Base-by-base conservation (phyloP, 2,113 vertebrate genomes). In the Gambusia holbrooki region DNA sequence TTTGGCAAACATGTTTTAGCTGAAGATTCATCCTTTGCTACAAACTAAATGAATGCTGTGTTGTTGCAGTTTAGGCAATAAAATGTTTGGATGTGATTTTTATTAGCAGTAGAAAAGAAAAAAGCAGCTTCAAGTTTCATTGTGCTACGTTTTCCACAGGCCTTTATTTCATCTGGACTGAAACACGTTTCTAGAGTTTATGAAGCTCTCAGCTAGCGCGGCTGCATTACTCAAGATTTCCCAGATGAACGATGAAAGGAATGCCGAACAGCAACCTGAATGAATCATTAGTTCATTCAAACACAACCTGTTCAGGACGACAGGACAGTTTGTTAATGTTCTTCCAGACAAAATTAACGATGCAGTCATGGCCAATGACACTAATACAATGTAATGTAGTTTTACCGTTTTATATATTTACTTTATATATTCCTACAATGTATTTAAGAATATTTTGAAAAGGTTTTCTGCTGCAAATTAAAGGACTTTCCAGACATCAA, bases 191-290 rank as follows among this genome's bases (percentile, higher is more conserved):
- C 15, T 35, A 5, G 32, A 28, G 22, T 19, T 71, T 11, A 0
- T 54, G 33, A 37, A 5, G 13, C 54, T 60, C 32, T 6, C 12
- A 19, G 70, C 48, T 65, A 28, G 11, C 62, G 19, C 25, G 4
- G 14, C 42, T 48, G 66, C 30, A 64, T 67, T 19, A 74, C 54
- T 70, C 28, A 74, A 58, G 25, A 35, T 54, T 25, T 66, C 13
- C 5, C 54, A 10, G 48, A 83, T 73, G 61, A 73, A 75, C 78
- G 51, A 28, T 25, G 13, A 0, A 30, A 48, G 30, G 19, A 66
- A 9, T 70, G 25, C 14, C 25, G 6, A 69, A 58, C 61, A 73
- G 66, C 45, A 62, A 64, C n/a, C 6, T 69, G 35, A n/a, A 83
- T 61, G 13, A 71, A 69, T 63, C 29, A 66, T 76, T 27, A 69